Conservation (phyloP, 2,888 invertebrate species). For the Euplagia quadripunctaria region DNA sequence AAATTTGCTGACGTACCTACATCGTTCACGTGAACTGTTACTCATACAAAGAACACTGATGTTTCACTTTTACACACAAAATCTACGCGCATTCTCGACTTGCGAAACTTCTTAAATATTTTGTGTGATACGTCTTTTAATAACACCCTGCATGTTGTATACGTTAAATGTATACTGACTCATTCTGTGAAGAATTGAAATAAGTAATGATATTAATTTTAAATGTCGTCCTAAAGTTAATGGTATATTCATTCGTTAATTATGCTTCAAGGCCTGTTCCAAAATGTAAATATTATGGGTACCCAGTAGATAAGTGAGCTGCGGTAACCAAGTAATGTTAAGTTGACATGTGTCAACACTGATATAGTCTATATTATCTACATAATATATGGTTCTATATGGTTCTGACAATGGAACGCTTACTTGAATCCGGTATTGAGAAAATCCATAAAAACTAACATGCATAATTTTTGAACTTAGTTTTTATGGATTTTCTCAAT, state of each 20-base stretch:
- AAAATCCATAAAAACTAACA: too few relatives aligned
- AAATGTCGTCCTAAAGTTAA: constrained; percentile 50
- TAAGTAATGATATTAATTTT: constrained; percentile 43
- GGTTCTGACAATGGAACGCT: too few relatives aligned
- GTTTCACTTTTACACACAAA: neutral
- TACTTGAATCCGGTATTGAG: too few relatives aligned
- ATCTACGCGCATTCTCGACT: neutral
- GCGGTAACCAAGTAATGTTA: neutral
- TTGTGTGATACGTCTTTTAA: constrained; percentile 78
- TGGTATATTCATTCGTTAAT: constrained; percentile 47
- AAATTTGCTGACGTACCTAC: neutral
- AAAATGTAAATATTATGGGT: neutral
- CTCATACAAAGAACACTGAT: neutral
- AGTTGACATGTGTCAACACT: too few relatives aligned
- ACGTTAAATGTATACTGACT: constrained; percentile 74
- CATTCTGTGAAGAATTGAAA: constrained; percentile 47
- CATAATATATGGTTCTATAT: too few relatives aligned
- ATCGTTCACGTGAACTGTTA: neutral
- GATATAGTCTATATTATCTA: too few relatives aligned
- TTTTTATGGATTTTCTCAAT: too few relatives aligned
- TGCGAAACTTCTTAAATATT: constrained; percentile 52
- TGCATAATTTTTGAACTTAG: too few relatives aligned
- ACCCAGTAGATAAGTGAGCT: neutral
- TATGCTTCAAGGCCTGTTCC: constrained; percentile 20
- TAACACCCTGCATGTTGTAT: constrained; percentile 75